Evolutionary conservation across 2,888 invertebrate genomes (phyloP).

Genomic region (Caenorhabditis sinica): DNA sequence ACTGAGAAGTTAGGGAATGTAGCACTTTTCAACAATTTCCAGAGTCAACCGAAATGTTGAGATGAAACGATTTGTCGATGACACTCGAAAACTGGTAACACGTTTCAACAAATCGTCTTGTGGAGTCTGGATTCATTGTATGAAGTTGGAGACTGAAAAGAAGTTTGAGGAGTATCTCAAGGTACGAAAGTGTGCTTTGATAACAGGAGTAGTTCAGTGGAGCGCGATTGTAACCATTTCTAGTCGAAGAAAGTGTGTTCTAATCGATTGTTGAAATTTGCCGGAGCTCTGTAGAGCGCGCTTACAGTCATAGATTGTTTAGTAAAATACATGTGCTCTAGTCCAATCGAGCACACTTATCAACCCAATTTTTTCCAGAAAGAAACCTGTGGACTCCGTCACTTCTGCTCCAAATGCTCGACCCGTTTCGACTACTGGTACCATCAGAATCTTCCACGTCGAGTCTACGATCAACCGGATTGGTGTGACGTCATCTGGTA

Average conservation of each 20-base stretch:
- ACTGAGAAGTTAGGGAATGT: background rate
- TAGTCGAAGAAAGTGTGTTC: too few relatives aligned
- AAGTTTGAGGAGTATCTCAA: background rate
- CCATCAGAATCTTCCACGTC: background rate
- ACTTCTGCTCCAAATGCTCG: constrained; percentile 6
- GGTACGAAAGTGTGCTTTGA: background rate
- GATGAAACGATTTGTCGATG: background rate
- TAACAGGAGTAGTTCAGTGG: background rate
- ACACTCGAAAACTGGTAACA: background rate
- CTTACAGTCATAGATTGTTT: too few relatives aligned
- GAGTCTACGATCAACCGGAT: background rate
- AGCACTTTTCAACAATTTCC: background rate
- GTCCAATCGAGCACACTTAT: too few relatives aligned
- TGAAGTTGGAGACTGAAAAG: background rate
- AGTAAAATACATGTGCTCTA: too few relatives aligned
- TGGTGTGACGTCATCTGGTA: background rate
- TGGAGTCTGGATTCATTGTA: constrained; percentile 13
- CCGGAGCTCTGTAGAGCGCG: too few relatives aligned
- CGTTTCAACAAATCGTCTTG: constrained; percentile 2
- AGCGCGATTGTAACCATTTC: too few relatives aligned
- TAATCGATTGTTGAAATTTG: too few relatives aligned
- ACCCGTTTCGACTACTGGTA: background rate
- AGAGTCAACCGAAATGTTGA: background rate
- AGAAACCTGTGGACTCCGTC: constrained; percentile 1
- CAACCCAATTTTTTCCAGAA: background rate